phyloP scores from a whole-genome alignment of 2,797 vertebrate species.

The Eulemur rubriventer region DNA sequence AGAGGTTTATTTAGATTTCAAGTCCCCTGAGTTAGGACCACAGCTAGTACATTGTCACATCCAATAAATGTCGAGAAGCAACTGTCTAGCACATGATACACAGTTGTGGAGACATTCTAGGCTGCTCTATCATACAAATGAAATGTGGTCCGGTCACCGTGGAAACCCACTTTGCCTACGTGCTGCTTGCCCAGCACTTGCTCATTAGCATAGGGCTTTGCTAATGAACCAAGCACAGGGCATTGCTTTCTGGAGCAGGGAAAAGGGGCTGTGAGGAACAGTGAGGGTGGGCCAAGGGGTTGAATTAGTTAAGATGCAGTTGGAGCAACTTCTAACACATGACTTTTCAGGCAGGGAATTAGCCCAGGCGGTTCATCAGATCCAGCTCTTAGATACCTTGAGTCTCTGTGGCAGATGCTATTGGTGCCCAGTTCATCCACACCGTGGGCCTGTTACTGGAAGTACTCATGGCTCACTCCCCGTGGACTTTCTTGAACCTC shows the following conservation, averaged over 20 bases:
- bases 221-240: background rate
- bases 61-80: constrained; percentile 55
- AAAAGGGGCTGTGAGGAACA: background rate
- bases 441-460: background rate
- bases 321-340: background rate
- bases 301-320: background rate
- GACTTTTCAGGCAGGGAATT: background rate
- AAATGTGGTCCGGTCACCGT: background rate
- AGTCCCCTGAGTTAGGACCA: constrained; percentile 61
- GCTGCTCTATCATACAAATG: background rate
- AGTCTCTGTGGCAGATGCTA: background rate
- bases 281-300: background rate
- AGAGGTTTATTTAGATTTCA: constrained; percentile 68
- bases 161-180: background rate
- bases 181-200: background rate
- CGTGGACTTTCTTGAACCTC: background rate
- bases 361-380: background rate
- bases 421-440: background rate
- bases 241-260: background rate
- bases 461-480: background rate
- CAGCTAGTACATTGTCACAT: constrained; percentile 73
- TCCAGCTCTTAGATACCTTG: background rate
- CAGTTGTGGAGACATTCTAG: background rate
- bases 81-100: constrained; percentile 57
- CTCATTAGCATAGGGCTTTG: background rate